A percentile compares a stretch with the other conserved stretches of the same genome.
Evolutionary conservation across 1,140 invertebrate genomes (phyloP).

Genomic region (Drosophila orosa): DNA sequence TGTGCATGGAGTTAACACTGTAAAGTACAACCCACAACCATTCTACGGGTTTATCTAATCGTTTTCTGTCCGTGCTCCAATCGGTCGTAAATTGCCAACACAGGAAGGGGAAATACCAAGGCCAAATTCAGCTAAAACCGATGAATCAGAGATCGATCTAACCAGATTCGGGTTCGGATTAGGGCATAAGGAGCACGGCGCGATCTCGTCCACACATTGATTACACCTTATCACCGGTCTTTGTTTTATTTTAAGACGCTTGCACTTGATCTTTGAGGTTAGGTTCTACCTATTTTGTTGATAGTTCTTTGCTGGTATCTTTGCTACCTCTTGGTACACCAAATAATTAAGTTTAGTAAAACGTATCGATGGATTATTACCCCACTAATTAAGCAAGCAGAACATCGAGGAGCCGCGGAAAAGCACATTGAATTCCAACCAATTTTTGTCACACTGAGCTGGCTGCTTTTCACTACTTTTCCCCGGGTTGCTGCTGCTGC

Average conservation of each 20-base stretch:
- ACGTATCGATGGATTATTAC: conserved; percentile 12
- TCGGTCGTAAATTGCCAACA: conserved; percentile 37
- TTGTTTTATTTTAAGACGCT: background rate
- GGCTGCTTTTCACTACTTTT: conserved; percentile 32
- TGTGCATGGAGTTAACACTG: conserved; percentile 26
- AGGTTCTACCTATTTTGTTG: background rate
- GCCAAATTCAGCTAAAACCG: background rate
- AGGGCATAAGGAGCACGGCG: background rate
- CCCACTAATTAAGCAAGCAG: conserved; percentile 7
- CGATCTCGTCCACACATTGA: background rate
- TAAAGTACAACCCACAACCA: conserved; percentile 38
- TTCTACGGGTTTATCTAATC: conserved; percentile 44
- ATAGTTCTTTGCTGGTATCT: background rate
- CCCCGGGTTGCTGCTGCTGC: conserved; percentile 8
- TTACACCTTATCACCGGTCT: conserved; percentile 14
- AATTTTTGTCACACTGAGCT: conserved; percentile 39
- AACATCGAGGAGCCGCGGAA: conserved; percentile 13
- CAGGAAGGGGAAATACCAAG: conserved; percentile 35
- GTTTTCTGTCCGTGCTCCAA: conserved; percentile 15
- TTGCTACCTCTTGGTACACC: background rate
- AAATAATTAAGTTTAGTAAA: conserved; percentile 1
- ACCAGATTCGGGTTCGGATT: background rate
- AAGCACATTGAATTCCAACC: conserved; percentile 40
- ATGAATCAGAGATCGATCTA: conserved; percentile 29
- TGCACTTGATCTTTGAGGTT: conserved; percentile 29